Evolutionary conservation across 2,797 vertebrate genomes (phyloP).

Genomic region (Anabas testudineus): DNA sequence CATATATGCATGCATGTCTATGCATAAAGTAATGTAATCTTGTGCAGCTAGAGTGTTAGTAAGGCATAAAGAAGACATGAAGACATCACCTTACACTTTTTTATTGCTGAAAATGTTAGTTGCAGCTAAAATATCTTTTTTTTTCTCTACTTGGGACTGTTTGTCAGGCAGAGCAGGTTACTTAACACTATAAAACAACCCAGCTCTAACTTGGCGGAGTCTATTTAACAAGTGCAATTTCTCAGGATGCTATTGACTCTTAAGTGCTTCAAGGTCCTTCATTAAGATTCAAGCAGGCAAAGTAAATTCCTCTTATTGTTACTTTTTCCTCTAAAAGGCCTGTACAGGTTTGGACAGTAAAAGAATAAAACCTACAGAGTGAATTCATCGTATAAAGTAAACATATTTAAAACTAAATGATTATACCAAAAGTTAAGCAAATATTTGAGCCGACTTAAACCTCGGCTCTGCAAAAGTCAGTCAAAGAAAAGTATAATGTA

Average conservation of each 20-base stretch:
- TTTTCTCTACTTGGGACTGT: background rate
- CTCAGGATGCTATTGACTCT: constrained; percentile 47
- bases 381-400: background rate
- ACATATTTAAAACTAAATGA: background rate
- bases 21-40: background rate
- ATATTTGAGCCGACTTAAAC: constrained; percentile 8
- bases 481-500: constrained; percentile 19
- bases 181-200: constrained; percentile 43
- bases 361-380: constrained; percentile 1
- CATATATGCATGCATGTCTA: background rate
- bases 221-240: constrained; percentile 50
- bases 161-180: constrained; percentile 30
- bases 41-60: background rate
- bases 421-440: background rate
- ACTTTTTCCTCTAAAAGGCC: background rate
- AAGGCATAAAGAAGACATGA: too few relatives aligned
- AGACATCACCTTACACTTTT: too few relatives aligned
- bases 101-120: too few relatives aligned
- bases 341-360: constrained; percentile 18
- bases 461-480: constrained; percentile 19
- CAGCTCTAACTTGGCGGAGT: constrained; percentile 19
- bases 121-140: background rate
- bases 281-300: constrained; percentile 69
- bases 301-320: constrained; percentile 40
- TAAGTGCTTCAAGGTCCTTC: constrained; percentile 38